phyloP scores from a whole-genome alignment of 2,113 vertebrate genomes.

The Oryzias woworae region DNA sequence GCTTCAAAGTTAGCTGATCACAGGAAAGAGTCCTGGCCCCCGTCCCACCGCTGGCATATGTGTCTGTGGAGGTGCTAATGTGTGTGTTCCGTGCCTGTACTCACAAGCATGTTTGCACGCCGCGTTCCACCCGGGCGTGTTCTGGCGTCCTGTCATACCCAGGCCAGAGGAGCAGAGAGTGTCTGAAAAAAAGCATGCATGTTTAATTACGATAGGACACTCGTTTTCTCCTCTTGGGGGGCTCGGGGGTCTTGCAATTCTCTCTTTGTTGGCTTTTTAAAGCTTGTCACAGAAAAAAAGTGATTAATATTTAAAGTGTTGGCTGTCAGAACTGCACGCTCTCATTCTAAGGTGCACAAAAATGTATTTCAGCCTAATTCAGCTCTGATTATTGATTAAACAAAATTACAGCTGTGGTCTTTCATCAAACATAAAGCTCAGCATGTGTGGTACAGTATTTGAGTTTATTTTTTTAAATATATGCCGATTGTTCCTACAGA shows the following conservation, averaged over 20 bases:
- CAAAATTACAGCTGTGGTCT: slow-evolving; percentile 21
- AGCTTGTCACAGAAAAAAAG: slow-evolving; percentile 79
- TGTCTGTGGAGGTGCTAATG: slow-evolving; percentile 93
- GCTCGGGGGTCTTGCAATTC: slow-evolving; percentile 80
- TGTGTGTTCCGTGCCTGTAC: slow-evolving; percentile 88
- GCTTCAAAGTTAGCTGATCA: slow-evolving; percentile 43
- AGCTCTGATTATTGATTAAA: slow-evolving; percentile 54
- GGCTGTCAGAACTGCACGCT: slow-evolving; percentile 31
- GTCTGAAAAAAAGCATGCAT: slow-evolving; percentile 87
- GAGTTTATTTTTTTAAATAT: too few species aligned
- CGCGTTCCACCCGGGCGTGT: slow-evolving; percentile 93
- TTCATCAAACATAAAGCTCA: too few species aligned
- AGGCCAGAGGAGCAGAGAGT: slow-evolving; percentile 91
- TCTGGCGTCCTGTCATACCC: slow-evolving; percentile 94
- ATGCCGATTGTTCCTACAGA: too few species aligned
- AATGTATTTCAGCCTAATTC: slow-evolving; percentile 66
- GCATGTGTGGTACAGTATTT: too few species aligned
- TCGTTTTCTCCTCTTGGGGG: slow-evolving; percentile 85
- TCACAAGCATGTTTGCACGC: slow-evolving; percentile 93
- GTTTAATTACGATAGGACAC: slow-evolving; percentile 94
- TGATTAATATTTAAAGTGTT: slow-evolving; percentile 94
- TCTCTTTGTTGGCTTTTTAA: slow-evolving; percentile 88
- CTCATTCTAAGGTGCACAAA: slow-evolving; percentile 24
- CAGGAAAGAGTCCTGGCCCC: slow-evolving; percentile 47
- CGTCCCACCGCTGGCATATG: slow-evolving; percentile 81